Conservation (phyloP, 1,140 invertebrate species). For the Bathynomus jamesi region DNA sequence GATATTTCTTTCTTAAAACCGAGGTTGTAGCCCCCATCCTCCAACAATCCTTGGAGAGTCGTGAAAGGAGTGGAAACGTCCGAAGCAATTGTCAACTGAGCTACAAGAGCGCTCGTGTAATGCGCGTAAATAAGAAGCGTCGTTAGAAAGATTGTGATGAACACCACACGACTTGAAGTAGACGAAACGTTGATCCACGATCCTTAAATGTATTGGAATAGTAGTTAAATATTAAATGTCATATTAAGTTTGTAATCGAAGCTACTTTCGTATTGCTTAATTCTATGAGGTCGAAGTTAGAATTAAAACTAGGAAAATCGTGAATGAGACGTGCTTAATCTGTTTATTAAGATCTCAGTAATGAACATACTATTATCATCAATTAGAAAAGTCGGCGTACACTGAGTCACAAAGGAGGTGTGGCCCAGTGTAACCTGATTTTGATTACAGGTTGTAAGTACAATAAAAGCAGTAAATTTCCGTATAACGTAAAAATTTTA, state of each 20-base stretch:
- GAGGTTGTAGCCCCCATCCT: not conserved
- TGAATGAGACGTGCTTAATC: not conserved
- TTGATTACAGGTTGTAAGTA: too few relatives aligned
- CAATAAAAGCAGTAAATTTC: too few relatives aligned
- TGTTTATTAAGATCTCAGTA: not conserved
- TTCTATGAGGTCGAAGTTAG: too few relatives aligned
- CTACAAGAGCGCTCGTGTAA: constrained; percentile 33
- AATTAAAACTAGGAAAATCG: too few relatives aligned
- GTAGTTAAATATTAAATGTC: not conserved
- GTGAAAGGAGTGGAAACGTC: not conserved
- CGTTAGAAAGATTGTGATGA: constrained; percentile 12
- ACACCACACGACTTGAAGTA: not conserved
- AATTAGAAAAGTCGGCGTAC: too few relatives aligned
- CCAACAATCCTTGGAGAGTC: not conserved
- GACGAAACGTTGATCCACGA: not conserved
- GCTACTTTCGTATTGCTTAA: not conserved
- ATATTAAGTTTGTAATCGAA: not conserved
- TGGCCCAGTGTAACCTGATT: too few relatives aligned
- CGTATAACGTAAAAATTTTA: too few relatives aligned
- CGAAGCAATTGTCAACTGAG: constrained; percentile 28
- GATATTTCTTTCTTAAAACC: not conserved
- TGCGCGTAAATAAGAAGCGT: constrained; percentile 32
- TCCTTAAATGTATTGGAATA: too few relatives aligned
- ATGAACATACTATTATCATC: not conserved
- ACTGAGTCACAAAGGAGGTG: too few relatives aligned